A percentile compares a stretch with the other conserved stretches of the same genome.
These are phyloP conservation scores for Colistium nudipinnis DNA, from an alignment of 2,113 vertebrate species.

Conservation along the genomic window DNA sequence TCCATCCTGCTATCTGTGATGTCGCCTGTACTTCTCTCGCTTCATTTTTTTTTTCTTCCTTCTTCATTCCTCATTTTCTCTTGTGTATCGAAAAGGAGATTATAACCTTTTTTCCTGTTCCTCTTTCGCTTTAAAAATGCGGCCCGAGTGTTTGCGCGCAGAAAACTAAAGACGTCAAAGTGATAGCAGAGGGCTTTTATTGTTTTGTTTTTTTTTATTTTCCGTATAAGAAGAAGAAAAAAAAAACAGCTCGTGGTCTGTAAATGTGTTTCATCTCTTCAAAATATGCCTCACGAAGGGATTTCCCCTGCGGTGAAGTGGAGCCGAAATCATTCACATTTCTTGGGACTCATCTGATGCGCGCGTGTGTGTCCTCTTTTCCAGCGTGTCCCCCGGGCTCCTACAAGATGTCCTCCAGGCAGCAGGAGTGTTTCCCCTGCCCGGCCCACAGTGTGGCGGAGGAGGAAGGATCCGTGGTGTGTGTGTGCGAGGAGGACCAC, in stretches of 20 bases:
- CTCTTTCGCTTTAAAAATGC: slow-evolving; percentile 11
- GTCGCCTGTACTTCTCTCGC: slow-evolving; percentile 14
- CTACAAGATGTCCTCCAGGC: slow-evolving; percentile 91
- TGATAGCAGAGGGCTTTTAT: slow-evolving; percentile 1
- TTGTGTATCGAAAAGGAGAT: slow-evolving; percentile 28
- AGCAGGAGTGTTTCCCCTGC: slow-evolving; percentile 91
- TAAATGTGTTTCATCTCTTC: not conserved
- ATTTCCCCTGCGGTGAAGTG: not conserved
- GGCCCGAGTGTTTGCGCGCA: not conserved
- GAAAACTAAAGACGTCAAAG: not conserved
- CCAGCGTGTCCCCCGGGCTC: slow-evolving; percentile 91
- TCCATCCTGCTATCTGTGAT: slow-evolving; percentile 30
- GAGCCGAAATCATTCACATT: not conserved
- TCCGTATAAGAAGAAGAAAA: no score
- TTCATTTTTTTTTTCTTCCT: not conserved
- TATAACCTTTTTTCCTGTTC: not conserved
- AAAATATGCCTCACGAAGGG: not conserved
- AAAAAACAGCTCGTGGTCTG: not conserved
- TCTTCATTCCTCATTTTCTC: slow-evolving; percentile 38
- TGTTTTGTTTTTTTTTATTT: not conserved
- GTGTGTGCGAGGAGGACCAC: slow-evolving; percentile 90
- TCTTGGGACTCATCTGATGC: not conserved
- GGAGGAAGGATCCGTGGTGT: slow-evolving; percentile 90
- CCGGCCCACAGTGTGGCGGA: slow-evolving; percentile 90
- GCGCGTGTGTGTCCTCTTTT: slow-evolving; percentile 36